Evolutionary conservation across 2,113 vertebrate genomes (phyloP), one percentile per base, ranked within the genome.

Genomic region (Odocoileus hemionus): DNA sequence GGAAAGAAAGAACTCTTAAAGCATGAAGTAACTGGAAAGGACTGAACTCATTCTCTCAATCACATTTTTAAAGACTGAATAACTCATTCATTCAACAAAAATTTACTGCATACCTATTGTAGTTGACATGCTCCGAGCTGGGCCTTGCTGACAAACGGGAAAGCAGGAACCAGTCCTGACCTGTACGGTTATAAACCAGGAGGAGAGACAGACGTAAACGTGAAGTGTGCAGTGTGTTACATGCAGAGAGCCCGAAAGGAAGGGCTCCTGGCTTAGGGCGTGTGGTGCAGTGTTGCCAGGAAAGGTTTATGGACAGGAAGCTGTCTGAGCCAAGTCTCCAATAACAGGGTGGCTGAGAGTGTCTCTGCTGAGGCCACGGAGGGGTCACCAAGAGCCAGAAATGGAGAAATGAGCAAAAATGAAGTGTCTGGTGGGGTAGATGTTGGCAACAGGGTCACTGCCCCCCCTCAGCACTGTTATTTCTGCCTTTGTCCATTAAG

Each of bases 51-150:
- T 85, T 88, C 87, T 86, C 50, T 86, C 26, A 94, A 19, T 83
- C 36, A 36, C 2, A 21, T 52, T 95, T 94, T 91, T 55, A 74
- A 96, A 96, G 67, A 93, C 39, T 55, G n/a, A 94, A 85, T 52
- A 95, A 64, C 16, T 98, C 89, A 97, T 97, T 97, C 97, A 98
- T 97, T 97, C 96, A 95, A 93, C 97, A 97, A 84, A 98, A 95
- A 86, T 95, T 91, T 91, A 95, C 89, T 79, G 7, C 7, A 26
- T 86, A 61, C 80, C 25, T 33, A 3, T 90, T 54, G 13, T 58
- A 39, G 25, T 54, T 8, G 92, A 43, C 26, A 15, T 43, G 3
- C 26, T 57, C 25, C 78, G 30, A 43, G 12, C 52, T 78, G 60
- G 76, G 13, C 50, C 14, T 74, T 47, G 78, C 12, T n/a, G 6